Conservation (phyloP, 2,888 invertebrate species). For the Noctua fimbriata region DNA sequence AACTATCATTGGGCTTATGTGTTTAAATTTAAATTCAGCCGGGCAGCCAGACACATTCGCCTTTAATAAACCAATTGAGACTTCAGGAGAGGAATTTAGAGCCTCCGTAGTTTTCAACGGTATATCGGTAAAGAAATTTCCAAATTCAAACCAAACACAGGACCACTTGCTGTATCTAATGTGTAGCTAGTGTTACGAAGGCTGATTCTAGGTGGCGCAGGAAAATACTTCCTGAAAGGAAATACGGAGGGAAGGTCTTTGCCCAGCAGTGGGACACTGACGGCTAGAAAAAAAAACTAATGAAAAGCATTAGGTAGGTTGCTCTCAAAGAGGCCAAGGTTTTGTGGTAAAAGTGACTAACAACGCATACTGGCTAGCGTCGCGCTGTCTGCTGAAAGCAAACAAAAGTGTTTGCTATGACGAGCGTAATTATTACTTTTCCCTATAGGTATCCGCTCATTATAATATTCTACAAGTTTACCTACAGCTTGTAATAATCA, state of each 20-base stretch:
- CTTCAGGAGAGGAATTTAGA: too few species aligned
- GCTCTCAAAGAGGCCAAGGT: neutral
- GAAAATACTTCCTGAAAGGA: neutral
- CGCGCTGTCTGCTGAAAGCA: constrained; percentile 10
- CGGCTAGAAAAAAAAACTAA: neutral
- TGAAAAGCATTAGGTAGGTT: neutral
- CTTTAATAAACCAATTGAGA: too few species aligned
- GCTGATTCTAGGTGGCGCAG: neutral
- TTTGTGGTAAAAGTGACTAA: constrained; percentile 7
- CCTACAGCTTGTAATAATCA: neutral
- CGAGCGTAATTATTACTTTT: neutral
- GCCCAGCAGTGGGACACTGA: neutral
- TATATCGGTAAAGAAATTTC: too few species aligned
- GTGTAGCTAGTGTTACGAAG: too few species aligned
- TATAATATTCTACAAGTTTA: neutral
- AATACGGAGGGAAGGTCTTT: neutral
- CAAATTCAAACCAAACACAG: too few species aligned
- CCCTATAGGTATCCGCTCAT: neutral
- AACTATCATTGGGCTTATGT: too few species aligned
- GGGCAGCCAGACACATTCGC: too few species aligned
- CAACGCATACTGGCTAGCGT: neutral
- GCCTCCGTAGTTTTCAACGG: too few species aligned
- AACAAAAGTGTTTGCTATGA: neutral
- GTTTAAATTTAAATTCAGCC: too few species aligned
- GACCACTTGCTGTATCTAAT: too few species aligned